These are phyloP conservation scores for Chymomyza caudatula DNA, from an alignment of 2,888 invertebrate species.

Conservation along the genomic window DNA sequence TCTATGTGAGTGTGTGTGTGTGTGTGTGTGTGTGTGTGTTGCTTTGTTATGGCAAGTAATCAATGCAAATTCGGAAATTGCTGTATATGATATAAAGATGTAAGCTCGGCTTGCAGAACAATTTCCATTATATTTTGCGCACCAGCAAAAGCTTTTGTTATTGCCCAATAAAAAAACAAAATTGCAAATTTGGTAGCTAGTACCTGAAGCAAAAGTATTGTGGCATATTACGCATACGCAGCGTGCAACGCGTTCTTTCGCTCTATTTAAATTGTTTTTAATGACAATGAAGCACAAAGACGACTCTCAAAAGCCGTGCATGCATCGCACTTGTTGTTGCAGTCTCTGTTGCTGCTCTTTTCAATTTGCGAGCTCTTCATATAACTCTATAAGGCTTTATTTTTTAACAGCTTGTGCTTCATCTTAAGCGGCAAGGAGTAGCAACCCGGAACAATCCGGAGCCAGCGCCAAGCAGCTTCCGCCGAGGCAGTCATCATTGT, in stretches of 20 bases:
- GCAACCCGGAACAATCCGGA: conserved; percentile 15
- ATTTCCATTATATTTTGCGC: conserved; percentile 1
- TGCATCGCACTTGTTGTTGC: not conserved
- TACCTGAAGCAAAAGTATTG: not conserved
- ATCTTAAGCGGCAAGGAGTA: conserved; percentile 32
- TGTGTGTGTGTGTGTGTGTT: not conserved
- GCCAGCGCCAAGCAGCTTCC: conserved; percentile 11
- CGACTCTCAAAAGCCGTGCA: not conserved
- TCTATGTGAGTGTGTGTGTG: conserved; percentile 6
- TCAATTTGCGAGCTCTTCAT: conserved; percentile 29
- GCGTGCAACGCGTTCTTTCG: conserved; percentile 13
- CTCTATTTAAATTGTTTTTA: conserved; percentile 56
- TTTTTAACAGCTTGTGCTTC: conserved; percentile 35
- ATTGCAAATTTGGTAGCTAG: conserved; percentile 16
- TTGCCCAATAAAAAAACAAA: conserved; percentile 29
- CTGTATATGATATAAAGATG: not conserved
- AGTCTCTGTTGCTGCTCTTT: conserved; percentile 21
- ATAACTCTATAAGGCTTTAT: conserved; percentile 19
- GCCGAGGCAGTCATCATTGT: not conserved
- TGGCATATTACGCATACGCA: conserved; percentile 37
- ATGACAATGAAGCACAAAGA: conserved; percentile 34
- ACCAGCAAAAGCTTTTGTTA: conserved; percentile 33
- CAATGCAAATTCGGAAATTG: not conserved
- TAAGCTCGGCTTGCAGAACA: too few species aligned
- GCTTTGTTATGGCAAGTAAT: not conserved